Evolutionary conservation across 2,888 invertebrate genomes (phyloP).

Genomic region (Allacma fusca): DNA sequence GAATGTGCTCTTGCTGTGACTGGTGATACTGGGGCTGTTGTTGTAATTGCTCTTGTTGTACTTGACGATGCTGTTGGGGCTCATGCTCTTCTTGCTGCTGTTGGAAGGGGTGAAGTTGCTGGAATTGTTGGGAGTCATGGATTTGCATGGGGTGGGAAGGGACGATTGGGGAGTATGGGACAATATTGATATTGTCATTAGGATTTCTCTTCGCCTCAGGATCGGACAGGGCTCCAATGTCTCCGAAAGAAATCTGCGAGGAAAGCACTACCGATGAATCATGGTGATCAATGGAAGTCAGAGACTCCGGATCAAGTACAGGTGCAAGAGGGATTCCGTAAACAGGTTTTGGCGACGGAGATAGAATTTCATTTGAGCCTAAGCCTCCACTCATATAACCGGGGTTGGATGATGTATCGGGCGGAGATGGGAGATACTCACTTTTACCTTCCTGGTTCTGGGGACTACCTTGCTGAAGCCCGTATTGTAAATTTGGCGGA

Average conservation of each 20-base stretch:
- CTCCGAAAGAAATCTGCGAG: slow-evolving; percentile 25
- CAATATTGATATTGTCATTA: not conserved
- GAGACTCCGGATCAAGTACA: slow-evolving; percentile 53
- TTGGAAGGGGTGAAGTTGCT: too few relatives aligned
- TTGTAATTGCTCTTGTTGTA: not conserved
- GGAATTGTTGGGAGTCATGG: not conserved
- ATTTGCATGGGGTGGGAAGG: not conserved
- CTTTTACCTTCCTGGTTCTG: not conserved
- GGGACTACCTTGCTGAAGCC: not conserved
- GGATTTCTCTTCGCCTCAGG: not conserved
- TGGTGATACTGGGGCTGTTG: not conserved
- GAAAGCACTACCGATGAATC: slow-evolving; percentile 14
- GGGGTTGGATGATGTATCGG: not conserved
- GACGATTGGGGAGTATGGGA: not conserved
- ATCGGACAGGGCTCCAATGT: not conserved
- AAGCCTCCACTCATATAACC: not conserved
- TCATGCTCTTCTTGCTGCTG: not conserved
- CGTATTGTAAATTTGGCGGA: not conserved
- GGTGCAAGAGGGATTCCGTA: slow-evolving; percentile 60
- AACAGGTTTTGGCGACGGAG: slow-evolving; percentile 49
- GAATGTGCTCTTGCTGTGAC: not conserved
- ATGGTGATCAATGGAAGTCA: not conserved
- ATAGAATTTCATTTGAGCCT: slow-evolving; percentile 31
- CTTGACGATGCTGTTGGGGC: slow-evolving; percentile 1
- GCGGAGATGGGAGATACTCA: not conserved